Conservation (phyloP, 2,888 invertebrate species). For the Brachypalpus laphriformis region DNA sequence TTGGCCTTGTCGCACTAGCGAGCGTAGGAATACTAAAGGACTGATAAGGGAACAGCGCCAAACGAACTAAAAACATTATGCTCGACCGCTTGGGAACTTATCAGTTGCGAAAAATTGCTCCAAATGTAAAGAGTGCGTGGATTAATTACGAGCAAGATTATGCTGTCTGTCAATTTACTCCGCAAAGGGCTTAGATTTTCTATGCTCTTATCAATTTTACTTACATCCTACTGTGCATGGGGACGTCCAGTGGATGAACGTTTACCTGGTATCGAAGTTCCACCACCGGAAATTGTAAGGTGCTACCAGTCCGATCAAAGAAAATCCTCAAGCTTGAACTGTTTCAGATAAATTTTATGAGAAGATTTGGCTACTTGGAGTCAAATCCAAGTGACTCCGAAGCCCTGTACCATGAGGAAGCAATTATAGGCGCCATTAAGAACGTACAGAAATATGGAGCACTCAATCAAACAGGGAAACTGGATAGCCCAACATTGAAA, state of each 20-base stretch:
- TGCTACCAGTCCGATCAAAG: neutral
- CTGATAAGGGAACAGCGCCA: slow-evolving; percentile 51
- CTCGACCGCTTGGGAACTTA: slow-evolving; percentile 28
- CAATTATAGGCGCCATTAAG: slow-evolving; percentile 86
- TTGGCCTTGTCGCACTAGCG: slow-evolving; percentile 41
- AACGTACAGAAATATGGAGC: slow-evolving; percentile 89
- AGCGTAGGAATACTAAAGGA: slow-evolving; percentile 26
- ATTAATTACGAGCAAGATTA: slow-evolving; percentile 26
- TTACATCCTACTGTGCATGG: slow-evolving; percentile 3
- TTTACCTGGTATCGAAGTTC: slow-evolving; percentile 73
- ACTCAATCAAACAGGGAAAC: slow-evolving; percentile 86
- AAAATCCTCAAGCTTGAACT: neutral
- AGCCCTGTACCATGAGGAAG: slow-evolving; percentile 86
- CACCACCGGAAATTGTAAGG: slow-evolving; percentile 77
- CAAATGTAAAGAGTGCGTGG: slow-evolving; percentile 42
- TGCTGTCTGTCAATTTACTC: slow-evolving; percentile 24
- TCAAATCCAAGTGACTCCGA: slow-evolving; percentile 84
- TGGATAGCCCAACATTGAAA: slow-evolving; percentile 86
- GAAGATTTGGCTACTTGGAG: slow-evolving; percentile 88
- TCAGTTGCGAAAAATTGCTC: slow-evolving; percentile 63
- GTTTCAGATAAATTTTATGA: slow-evolving; percentile 86
- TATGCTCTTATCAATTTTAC: slow-evolving; percentile 7
- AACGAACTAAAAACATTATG: slow-evolving; percentile 22
- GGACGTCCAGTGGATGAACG: slow-evolving; percentile 27
- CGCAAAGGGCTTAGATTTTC: neutral